Percentiles rank a stretch among this genome's conserved stretches.
phyloP scores from a whole-genome alignment of 2,797 vertebrate genomes.

The Ctenopoma multispine region DNA sequence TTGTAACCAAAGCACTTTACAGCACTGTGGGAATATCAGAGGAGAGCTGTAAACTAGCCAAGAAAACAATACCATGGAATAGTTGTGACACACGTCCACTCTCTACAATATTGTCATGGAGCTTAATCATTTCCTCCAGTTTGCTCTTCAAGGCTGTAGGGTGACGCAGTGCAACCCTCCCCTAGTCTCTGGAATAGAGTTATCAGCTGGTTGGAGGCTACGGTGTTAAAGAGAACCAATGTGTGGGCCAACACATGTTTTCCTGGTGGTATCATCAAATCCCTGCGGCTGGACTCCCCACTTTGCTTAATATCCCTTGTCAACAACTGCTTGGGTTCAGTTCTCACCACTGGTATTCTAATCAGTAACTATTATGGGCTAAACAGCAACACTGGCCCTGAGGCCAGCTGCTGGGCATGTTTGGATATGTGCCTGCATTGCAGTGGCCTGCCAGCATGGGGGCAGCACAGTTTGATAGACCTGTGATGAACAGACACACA shows the following conservation, averaged over 20 bases:
- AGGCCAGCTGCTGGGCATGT: slow-evolving; percentile 71
- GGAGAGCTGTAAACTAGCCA: slow-evolving; percentile 8
- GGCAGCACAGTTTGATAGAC: slow-evolving; percentile 62
- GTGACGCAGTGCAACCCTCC: slow-evolving; percentile 39
- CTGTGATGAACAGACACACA: slow-evolving; percentile 41
- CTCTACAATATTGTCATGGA: slow-evolving; percentile 13
- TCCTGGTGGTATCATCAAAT: slow-evolving; percentile 76
- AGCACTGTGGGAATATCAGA: slow-evolving; percentile 5
- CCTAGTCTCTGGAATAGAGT: slow-evolving; percentile 58
- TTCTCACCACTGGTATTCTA: slow-evolving; percentile 73
- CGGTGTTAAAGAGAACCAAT: slow-evolving; percentile 68
- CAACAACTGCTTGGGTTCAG: slow-evolving; percentile 78
- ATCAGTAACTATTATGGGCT: slow-evolving; percentile 74
- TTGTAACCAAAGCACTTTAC: slow-evolving; percentile 5
- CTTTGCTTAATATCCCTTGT: slow-evolving; percentile 78
- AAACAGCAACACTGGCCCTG: slow-evolving; percentile 62
- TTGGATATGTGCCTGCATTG: slow-evolving; percentile 64
- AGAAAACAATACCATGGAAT: slow-evolving; percentile 8
- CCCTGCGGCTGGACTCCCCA: slow-evolving; percentile 69
- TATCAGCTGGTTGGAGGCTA: slow-evolving; percentile 75
- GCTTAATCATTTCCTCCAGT: slow-evolving; percentile 47
- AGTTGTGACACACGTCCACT: slow-evolving; percentile 27
- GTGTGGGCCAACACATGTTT: slow-evolving; percentile 73
- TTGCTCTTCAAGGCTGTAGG: slow-evolving; percentile 42
- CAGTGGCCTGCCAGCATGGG: slow-evolving; percentile 59